phyloP scores from a whole-genome alignment of 2,113 vertebrate species.

The Xiphophorus couchianus region DNA sequence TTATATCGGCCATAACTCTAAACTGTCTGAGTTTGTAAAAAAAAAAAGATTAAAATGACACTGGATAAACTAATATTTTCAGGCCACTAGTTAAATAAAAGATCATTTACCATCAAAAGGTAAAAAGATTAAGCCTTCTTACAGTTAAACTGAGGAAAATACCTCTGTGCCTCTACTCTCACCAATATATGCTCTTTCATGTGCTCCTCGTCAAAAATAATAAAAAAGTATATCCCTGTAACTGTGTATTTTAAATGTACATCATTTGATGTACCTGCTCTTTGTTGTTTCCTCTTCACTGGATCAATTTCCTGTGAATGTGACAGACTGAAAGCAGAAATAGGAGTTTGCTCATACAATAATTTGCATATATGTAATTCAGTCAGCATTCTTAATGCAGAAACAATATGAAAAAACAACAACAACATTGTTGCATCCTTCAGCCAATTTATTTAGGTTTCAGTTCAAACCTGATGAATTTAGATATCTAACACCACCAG shows the following conservation, averaged over 20 bases:
- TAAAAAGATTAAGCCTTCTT: constrained; percentile 34
- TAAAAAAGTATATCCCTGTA: constrained; percentile 16
- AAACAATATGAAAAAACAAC: neutral
- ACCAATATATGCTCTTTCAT: constrained; percentile 36
- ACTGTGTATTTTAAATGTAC: constrained; percentile 23
- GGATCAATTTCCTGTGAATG: neutral
- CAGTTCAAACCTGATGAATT: neutral
- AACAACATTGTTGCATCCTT: neutral
- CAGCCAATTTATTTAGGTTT: neutral
- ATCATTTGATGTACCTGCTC: constrained; percentile 11
- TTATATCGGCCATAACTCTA: neutral
- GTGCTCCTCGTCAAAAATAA: constrained; percentile 3
- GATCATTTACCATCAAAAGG: constrained; percentile 13
- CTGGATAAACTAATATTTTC: neutral
- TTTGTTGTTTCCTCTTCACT: constrained; percentile 12
- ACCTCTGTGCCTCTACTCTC: neutral
- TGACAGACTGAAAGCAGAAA: neutral
- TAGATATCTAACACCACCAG: neutral
- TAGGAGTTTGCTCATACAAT: neutral
- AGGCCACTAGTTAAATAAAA: constrained; percentile 11
- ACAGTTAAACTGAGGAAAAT: constrained; percentile 2
- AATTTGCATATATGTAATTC: constrained; percentile 1
- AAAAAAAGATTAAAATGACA: constrained; percentile 1
- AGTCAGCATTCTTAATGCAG: too few species aligned
- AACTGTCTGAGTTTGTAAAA: constrained; percentile 8